Evolutionary conservation across 2,888 invertebrate genomes (phyloP), one percentile per base, ranked within the genome.

Genomic region (Lepidochitona cinerea): DNA sequence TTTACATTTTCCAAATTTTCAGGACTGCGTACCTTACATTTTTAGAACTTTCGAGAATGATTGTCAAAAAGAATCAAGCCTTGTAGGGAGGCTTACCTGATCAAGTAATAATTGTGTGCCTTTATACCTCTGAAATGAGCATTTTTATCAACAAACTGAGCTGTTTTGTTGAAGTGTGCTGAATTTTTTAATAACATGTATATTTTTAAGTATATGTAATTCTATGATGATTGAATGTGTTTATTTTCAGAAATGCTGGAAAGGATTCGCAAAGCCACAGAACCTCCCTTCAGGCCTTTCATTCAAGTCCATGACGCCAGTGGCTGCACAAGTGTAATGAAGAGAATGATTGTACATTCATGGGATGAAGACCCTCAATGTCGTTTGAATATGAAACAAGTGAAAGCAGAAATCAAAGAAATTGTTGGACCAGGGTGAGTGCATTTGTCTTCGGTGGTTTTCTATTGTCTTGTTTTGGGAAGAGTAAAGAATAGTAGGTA

Each of bases 351-450:
- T 94, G 93, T 94, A 70, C 93, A 94, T 80, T 97, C 97, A 90
- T 98, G 98, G 98, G 93, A 95, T 0, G 97, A 98, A 87, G 96
- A 97, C 29, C 66, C 66, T 32, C 18, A 23, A 2, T n/a, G 18
- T 4, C 29, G 66, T 14, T 26, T 37, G 14, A 36, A 18, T 12
- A 35, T 66, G 35, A 66, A 66, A 26, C 66, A 36, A 18, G 37
- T 66, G n/a, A 66, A 66, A 49, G 18, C 12, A 49, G 68, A 68
- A 29, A 49, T 68, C 12, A 68, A 68, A 41, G 41, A 59, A 49
- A 72, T 76, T 26, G 29, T 59, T 59, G 59, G 59, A 29, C 59
- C 59, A 59, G 32, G 32, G 59, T 59, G 32, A 59, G 54, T 12
- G 49, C 49, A 49, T 49, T 49, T 49, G 23, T 9, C 49, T 2